These are phyloP conservation scores for Aspidiotus rigidus DNA, from an alignment of 2,888 invertebrate species.

Conservation along the genomic window DNA sequence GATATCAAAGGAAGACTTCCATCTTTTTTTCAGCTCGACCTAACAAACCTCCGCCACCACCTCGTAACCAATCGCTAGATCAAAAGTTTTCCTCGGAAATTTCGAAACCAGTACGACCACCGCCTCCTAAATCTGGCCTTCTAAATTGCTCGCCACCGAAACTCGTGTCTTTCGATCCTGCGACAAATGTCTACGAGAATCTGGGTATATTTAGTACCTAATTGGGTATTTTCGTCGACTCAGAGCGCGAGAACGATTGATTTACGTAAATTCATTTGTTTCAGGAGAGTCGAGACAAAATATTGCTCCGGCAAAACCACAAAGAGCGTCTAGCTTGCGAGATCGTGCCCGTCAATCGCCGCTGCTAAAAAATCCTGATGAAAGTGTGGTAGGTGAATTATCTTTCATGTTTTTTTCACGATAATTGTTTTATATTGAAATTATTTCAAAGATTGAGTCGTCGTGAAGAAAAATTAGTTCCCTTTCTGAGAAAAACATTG, in stretches of 20 bases:
- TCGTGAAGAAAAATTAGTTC: too few species aligned
- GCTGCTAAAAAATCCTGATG: conserved; percentile 5
- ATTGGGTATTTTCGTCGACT: background rate
- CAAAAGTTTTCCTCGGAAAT: conserved; percentile 24
- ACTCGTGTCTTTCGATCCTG: background rate
- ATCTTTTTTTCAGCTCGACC: conserved; percentile 45
- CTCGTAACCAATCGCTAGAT: conserved; percentile 47
- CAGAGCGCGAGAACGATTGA: background rate
- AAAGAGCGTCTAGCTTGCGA: conserved; percentile 76
- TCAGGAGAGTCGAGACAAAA: conserved; percentile 68
- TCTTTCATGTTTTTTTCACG: background rate
- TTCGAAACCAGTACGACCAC: conserved; percentile 38
- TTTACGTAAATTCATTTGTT: background rate
- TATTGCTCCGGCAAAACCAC: conserved; percentile 74
- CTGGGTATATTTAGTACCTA: conserved; percentile 10
- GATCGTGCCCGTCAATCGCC: conserved; percentile 41
- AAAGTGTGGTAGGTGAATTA: conserved; percentile 14
- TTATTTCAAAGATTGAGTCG: too few species aligned
- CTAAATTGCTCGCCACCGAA: background rate
- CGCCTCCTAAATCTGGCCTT: conserved; percentile 37
- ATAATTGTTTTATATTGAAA: too few species aligned
- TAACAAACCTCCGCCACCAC: conserved; percentile 68
- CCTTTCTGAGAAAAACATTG: too few species aligned
- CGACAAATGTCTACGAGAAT: conserved; percentile 29
- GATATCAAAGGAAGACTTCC: too few species aligned